phyloP scores from a whole-genome alignment of 1,140 invertebrate species.

The Atta colombica region DNA sequence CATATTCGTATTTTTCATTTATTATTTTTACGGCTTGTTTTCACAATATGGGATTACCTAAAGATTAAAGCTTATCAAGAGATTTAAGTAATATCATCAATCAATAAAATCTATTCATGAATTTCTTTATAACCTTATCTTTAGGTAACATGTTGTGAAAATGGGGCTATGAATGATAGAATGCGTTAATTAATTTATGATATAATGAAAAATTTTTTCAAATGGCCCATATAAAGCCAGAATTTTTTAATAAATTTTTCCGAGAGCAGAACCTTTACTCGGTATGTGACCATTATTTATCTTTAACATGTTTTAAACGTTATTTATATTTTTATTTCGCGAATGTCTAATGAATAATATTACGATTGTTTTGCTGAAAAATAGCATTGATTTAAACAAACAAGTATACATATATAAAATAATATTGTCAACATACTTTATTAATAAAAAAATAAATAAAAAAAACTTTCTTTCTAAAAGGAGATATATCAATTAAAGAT shows the following conservation, averaged over 20 bases:
- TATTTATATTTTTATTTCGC: constrained; percentile 21
- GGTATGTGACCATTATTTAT: constrained; percentile 61
- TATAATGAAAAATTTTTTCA: constrained; percentile 38
- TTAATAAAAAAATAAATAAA: constrained; percentile 39
- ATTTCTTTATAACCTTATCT: too few species aligned
- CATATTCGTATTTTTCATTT: constrained; percentile 24
- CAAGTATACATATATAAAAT: constrained; percentile 20
- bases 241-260: constrained; percentile 36
- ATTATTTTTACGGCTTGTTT: not conserved
- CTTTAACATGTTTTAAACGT: not conserved
- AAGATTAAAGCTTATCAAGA: too few species aligned
- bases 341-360: not conserved
- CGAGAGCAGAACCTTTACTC: constrained; percentile 38
- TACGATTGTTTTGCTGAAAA: constrained; percentile 26
- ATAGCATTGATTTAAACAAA: constrained; percentile 36
- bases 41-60: too few species aligned
- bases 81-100: too few species aligned
- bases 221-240: constrained; percentile 13
- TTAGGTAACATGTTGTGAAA: too few species aligned
- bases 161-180: not conserved
- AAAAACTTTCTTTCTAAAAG: constrained; percentile 35
- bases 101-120: too few species aligned
- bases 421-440: constrained; percentile 43
- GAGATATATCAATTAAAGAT: constrained; percentile 25
- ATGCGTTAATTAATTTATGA: constrained; percentile 30